Evolutionary conservation across 2,888 invertebrate genomes (phyloP), one percentile per base, ranked within the genome.

Genomic region (Uropetala carovei): DNA sequence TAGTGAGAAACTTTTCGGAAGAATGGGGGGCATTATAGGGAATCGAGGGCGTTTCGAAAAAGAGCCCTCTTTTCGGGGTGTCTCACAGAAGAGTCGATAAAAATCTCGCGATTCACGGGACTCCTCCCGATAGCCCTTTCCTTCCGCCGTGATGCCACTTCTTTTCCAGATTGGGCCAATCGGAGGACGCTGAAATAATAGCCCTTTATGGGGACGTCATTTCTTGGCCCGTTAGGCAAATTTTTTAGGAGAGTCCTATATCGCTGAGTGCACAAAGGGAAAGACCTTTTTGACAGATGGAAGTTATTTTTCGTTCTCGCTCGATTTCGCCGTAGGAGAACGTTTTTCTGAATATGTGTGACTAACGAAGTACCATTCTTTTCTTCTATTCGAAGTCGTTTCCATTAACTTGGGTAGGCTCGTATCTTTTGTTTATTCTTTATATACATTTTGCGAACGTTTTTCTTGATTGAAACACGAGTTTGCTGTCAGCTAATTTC

Each of bases 211-310:
- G 60, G 86, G 60, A 86, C 86, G 60, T 86, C 86, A 86, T 86
- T 86, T 86, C 60, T 86, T 64, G 86, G 86, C 22, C 86, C 86
- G 86, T 86, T 86, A 86, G 60, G 86, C 86, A 86, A 59, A 86
- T 86, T 86, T 86, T 64, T 86, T 83, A 43, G 43, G 22, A 22
- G 75, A 75, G 22, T 75, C 75, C 75, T 75, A 75, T 75, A 75
- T 75, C 75, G 75, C 75, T 75, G 75, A 75, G 75, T 75, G 75
- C 75, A 75, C 75, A 75, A 75, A 75, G 75, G 75, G 11, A 75
- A 27, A 75, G 27, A 75, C 75, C 75, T 75, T 75, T 75, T 75
- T 27, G 75, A 75, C 75, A 27, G 75, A 75, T 75, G 27, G 14
- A 75, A 75, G 22, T 75, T 75, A 75, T 22, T 68, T 75, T 75